These are phyloP conservation scores for Alloplasta piceator DNA, from an alignment of 2,888 invertebrate genomes.

Conservation along the genomic window DNA sequence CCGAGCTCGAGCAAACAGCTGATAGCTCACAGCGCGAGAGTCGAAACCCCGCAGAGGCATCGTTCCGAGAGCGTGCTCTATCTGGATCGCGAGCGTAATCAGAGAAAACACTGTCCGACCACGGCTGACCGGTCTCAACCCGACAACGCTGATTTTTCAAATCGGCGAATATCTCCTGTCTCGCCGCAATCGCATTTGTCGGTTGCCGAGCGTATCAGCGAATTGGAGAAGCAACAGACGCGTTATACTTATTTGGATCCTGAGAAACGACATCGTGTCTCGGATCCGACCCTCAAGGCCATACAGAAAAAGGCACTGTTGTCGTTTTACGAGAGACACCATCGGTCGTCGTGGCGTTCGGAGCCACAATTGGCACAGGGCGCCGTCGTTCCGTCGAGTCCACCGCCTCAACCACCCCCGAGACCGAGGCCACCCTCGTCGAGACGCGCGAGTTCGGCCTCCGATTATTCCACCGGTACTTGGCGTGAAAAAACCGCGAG, in stretches of 20 bases:
- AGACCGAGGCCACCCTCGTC: constrained; percentile 84
- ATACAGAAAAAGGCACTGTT: constrained; percentile 93
- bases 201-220: constrained; percentile 85
- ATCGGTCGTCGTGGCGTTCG: constrained; percentile 85
- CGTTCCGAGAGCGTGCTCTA: constrained; percentile 91
- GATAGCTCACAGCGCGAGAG: constrained; percentile 91
- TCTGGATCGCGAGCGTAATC: constrained; percentile 85
- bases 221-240: constrained; percentile 83
- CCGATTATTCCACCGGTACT: constrained; percentile 86
- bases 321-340: constrained; percentile 89
- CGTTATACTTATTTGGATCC: constrained; percentile 90
- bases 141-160: constrained; percentile 64
- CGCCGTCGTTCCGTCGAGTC: constrained; percentile 64
- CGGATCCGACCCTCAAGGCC: constrained; percentile 90
- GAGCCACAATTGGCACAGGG: constrained; percentile 82
- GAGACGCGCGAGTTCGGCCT: constrained; percentile 87
- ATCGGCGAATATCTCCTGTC: constrained; percentile 71
- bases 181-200: constrained; percentile 81
- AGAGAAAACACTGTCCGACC: constrained; percentile 88
- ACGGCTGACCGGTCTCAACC: constrained; percentile 86
- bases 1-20: constrained; percentile 84
- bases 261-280: constrained; percentile 89
- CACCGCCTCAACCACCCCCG: constrained; percentile 83
- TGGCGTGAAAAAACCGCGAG: constrained; percentile 81
- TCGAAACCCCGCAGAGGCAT: constrained; percentile 91